Conservation (phyloP, 2,113 vertebrate species). For the Tauraco erythrolophus region DNA sequence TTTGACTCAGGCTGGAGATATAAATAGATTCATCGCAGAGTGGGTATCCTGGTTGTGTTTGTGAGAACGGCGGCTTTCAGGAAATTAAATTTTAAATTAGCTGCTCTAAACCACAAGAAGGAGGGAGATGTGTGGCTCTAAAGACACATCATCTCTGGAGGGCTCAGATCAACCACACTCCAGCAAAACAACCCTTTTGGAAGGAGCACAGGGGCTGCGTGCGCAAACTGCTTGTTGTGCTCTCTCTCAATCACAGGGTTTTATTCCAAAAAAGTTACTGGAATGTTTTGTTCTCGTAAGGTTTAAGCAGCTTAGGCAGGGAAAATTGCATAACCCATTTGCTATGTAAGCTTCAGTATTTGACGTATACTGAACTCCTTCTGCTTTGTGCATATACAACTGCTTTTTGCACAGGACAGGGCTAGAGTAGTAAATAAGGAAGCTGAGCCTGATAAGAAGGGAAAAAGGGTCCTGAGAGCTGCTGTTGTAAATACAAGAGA, state of each 20-base stretch:
- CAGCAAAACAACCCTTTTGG: background rate
- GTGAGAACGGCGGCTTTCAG: background rate
- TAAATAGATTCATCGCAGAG: background rate
- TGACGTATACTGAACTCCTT: background rate
- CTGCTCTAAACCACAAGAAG: background rate
- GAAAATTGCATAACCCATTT: constrained; percentile 12
- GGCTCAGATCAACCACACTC: background rate
- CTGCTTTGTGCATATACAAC: background rate
- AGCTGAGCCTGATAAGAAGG: background rate
- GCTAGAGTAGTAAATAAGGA: background rate
- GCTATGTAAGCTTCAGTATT: background rate
- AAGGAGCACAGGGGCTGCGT: accelerated
- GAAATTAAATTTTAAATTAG: constrained; percentile 59
- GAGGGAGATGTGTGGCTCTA: background rate
- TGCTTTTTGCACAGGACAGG: background rate
- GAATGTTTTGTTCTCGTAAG: background rate
- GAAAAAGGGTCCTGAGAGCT: background rate
- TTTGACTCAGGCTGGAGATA: constrained; percentile 15
- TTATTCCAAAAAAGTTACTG: constrained; percentile 29
- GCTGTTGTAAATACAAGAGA: background rate
- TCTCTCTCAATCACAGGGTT: background rate
- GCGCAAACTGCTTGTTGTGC: background rate
- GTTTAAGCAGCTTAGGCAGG: constrained; percentile 41
- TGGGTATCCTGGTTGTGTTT: background rate
- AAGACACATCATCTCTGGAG: background rate